Conservation (phyloP, 2,797 vertebrate species). For the Eulemur albifrons region DNA sequence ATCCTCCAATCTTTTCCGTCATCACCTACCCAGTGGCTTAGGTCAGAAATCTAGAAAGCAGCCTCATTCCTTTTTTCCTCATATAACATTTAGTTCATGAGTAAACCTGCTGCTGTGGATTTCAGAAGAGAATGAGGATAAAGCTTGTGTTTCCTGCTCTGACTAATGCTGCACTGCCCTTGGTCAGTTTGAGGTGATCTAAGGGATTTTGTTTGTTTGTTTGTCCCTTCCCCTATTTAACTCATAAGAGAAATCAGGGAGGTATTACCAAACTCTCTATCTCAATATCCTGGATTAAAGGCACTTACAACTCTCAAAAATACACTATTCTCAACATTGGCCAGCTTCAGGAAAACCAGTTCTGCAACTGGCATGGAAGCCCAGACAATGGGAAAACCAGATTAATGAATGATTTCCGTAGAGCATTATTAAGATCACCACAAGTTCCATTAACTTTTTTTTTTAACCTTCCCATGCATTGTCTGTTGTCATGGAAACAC, state of each 20-base stretch:
- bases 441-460: constrained; percentile 51
- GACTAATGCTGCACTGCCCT: neutral
- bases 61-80: neutral
- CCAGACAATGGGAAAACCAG: neutral
- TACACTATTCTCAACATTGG: neutral
- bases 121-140: neutral
- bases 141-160: neutral
- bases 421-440: constrained; percentile 22
- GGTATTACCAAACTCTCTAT: neutral
- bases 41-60: constrained; percentile 15
- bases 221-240: neutral
- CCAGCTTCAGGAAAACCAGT: neutral
- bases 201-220: neutral
- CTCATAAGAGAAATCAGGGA: neutral
- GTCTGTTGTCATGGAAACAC: constrained; percentile 66
- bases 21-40: neutral
- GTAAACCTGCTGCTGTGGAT: neutral
- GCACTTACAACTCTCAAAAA: neutral
- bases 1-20: neutral
- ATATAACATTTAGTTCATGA: neutral
- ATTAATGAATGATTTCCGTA: constrained; percentile 47
- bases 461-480: constrained; percentile 30
- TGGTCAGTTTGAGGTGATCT: neutral
- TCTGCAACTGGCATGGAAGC: neutral
- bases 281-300: neutral